Percentiles rank a stretch among this genome's conserved stretches.
phyloP scores from a whole-genome alignment of 2,888 invertebrate species.

The Ellobium chinense region DNA sequence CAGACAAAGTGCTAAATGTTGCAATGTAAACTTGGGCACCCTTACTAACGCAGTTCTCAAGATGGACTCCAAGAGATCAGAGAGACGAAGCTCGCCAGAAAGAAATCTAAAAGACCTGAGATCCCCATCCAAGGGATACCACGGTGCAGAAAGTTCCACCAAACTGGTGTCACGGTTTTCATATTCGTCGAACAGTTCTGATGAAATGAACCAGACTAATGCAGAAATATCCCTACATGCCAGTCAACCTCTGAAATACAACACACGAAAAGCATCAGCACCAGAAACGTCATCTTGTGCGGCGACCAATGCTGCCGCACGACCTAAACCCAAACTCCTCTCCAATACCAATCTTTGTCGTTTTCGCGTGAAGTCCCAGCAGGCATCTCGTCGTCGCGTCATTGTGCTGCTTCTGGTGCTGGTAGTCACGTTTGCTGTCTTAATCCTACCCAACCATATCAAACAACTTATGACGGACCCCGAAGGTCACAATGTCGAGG shows the following conservation, averaged over 20 bases:
- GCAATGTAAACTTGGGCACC: too few species aligned
- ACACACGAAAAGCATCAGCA: too few species aligned
- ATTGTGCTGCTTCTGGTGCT: conserved; percentile 93
- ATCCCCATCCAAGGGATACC: neutral
- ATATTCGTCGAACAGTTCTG: neutral
- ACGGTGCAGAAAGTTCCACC: neutral
- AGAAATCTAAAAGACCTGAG: too few species aligned
- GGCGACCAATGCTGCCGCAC: neutral
- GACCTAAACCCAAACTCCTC: too few species aligned
- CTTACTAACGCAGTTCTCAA: too few species aligned
- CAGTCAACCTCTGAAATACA: too few species aligned
- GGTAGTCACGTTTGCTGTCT: conserved; percentile 92
- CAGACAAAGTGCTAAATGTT: neutral
- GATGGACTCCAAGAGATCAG: neutral
- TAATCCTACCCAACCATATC: conserved; percentile 92
- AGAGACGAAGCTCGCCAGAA: neutral
- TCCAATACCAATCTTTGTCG: neutral
- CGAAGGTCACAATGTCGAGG: too few species aligned
- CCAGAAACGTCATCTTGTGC: neutral
- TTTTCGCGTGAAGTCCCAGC: conserved; percentile 36
- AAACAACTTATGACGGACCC: conserved; percentile 87
- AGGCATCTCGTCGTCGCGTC: conserved; percentile 88
- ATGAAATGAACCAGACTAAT: neutral
- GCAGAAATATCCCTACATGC: neutral
- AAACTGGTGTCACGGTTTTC: too few species aligned